These are phyloP conservation scores for cat (Felis catus) DNA, from an alignment of 2,113 vertebrate genomes.

Conservation along the genomic window DNA sequence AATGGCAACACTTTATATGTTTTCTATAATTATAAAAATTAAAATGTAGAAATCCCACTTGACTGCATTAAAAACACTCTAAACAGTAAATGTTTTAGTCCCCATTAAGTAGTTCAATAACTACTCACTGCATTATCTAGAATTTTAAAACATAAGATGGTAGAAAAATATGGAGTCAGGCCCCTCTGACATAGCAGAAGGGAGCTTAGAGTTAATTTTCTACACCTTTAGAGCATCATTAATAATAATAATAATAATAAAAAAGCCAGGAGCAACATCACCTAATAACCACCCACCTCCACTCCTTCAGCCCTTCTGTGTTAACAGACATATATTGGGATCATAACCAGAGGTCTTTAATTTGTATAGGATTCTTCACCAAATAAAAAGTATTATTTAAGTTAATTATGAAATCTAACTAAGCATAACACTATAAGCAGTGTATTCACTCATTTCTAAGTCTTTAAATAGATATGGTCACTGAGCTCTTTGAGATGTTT, in stretches of 20 bases:
- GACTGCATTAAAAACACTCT: neutral
- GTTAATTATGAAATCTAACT: conserved; percentile 29
- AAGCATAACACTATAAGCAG: neutral
- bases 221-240: neutral
- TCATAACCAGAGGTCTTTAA: neutral
- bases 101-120: neutral
- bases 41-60: neutral
- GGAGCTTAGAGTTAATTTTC: neutral
- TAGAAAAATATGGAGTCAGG: neutral
- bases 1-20: neutral
- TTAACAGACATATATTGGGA: neutral
- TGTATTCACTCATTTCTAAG: neutral
- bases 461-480: neutral
- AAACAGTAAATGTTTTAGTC: neutral
- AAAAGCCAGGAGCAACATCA: neutral
- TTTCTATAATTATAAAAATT: neutral
- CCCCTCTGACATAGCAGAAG: neutral
- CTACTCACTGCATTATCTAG: neutral
- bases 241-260: neutral
- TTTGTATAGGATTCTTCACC: neutral
- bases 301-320: neutral
- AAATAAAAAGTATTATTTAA: neutral
- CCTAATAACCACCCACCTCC: neutral
- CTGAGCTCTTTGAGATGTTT: neutral
- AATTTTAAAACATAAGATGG: conserved; percentile 48